phyloP scores from a whole-genome alignment of 1,140 invertebrate species.

The Chymomyza costata region DNA sequence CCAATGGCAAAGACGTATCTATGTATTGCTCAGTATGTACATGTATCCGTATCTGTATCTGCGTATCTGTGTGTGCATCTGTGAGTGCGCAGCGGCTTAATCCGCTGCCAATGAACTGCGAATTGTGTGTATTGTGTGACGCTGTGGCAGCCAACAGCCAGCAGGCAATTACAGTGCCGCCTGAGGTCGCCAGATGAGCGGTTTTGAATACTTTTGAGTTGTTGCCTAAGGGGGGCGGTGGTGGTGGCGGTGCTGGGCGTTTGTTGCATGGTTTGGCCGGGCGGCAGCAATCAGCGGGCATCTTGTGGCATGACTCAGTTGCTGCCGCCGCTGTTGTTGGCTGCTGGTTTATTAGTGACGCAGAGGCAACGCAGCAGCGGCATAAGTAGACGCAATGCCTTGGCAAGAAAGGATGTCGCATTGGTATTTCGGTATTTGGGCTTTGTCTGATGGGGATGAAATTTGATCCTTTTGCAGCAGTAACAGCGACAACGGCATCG shows the following conservation, averaged over 20 bases:
- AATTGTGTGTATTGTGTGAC: constrained; percentile 23
- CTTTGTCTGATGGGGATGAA: constrained; percentile 73
- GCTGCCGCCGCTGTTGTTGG: constrained; percentile 19
- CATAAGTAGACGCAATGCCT: constrained; percentile 23
- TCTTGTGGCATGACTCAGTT: constrained; percentile 16
- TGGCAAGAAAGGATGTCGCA: constrained; percentile 59
- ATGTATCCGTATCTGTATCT: constrained; percentile 30
- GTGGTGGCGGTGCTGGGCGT: constrained; percentile 1
- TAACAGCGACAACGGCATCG: constrained; percentile 10
- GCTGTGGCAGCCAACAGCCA: constrained; percentile 5
- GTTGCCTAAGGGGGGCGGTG: constrained; percentile 10
- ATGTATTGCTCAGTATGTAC: constrained; percentile 21
- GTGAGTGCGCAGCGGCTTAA: constrained; percentile 60
- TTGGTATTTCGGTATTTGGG: constrained; percentile 69
- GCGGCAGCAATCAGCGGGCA: background rate
- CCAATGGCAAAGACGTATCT: constrained; percentile 69
- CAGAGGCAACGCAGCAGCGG: constrained; percentile 3
- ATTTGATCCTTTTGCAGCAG: constrained; percentile 62
- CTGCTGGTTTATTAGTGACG: constrained; percentile 57
- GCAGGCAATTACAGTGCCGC: constrained; percentile 21
- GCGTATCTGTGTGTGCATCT: constrained; percentile 2
- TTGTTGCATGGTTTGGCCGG: too few species aligned
- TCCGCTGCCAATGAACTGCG: constrained; percentile 74
- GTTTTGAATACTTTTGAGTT: constrained; percentile 44
- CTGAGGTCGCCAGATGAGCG: constrained; percentile 55